Evolutionary conservation across 2,888 invertebrate genomes (phyloP), one percentile per base, ranked within the genome.

Genomic region (Actias luna): DNA sequence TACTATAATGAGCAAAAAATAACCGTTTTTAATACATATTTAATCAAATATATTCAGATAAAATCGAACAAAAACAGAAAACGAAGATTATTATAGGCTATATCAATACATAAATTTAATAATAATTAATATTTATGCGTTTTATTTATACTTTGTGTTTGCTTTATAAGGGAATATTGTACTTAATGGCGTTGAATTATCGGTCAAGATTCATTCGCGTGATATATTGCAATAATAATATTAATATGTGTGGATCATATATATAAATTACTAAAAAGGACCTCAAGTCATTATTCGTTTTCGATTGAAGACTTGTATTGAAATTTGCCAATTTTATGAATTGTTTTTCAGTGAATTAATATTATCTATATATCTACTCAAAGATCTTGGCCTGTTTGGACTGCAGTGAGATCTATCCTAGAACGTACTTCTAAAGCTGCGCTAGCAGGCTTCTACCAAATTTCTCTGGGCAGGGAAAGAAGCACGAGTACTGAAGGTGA

Each of bases 301-400:
- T 65, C 74, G 73, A 71, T 70, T 64, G 64, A 1, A 25, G 25
- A 25, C 2, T 1, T 12, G 10, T 42, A n/a, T 5, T 42, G n/a
- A 7, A 42, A n/a, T 18, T 18, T n/a, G 36, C 16, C 12, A 16
- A 12, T 1, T 5, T 4, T 36, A 16, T 36, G 14, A 8, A 16
- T 36, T n/a, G n/a, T n/a, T n/a, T n/a, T n/a, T n/a, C n/a, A n/a
- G n/a, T n/a, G n/a, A n/a, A n/a, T n/a, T n/a, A n/a, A n/a, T n/a
- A n/a, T n/a, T n/a, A n/a, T n/a, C n/a, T n/a, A n/a, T n/a, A n/a
- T n/a, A n/a, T n/a, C n/a, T n/a, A n/a, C n/a, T n/a, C n/a, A n/a
- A n/a, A n/a, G n/a, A n/a, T n/a, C n/a, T n/a, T n/a, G n/a, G n/a
- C n/a, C n/a, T n/a, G n/a, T n/a, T n/a, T n/a, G n/a, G n/a, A n/a